These are phyloP conservation scores for Phaethornis superciliosus DNA, from an alignment of 2,113 vertebrate species.

Conservation along the genomic window DNA sequence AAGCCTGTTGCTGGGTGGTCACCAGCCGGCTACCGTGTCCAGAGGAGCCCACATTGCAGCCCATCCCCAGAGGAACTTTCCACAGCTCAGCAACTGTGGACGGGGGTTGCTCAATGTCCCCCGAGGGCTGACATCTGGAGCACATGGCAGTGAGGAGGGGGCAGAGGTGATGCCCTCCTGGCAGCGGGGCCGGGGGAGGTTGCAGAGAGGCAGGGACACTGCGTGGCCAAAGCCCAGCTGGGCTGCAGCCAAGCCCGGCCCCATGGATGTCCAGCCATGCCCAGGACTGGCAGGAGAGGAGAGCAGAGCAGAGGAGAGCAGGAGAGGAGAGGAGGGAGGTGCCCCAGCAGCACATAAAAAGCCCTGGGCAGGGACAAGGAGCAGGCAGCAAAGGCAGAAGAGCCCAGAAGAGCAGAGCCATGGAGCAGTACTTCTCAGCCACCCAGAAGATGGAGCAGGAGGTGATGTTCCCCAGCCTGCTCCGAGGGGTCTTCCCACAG, in stretches of 20 bases:
- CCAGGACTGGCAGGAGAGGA: neutral
- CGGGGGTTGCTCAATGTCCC: neutral
- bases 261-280: neutral
- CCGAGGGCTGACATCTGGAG: neutral
- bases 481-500: slow-evolving; percentile 78
- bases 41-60: neutral
- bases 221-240: fast-evolving
- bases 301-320: neutral
- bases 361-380: neutral
- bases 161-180: neutral
- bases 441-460: slow-evolving; percentile 89
- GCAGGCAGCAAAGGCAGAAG: neutral
- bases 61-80: neutral
- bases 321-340: neutral
- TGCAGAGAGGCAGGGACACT: neutral
- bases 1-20: neutral
- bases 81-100: neutral
- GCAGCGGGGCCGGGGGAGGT: neutral
- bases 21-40: no score
- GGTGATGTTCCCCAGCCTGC: slow-evolving; percentile 89
- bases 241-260: neutral
- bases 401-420: slow-evolving; percentile 53
- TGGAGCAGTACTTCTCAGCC: slow-evolving; percentile 80
- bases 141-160: neutral
- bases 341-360: neutral